These are phyloP conservation scores for Cataglyphis hispanica DNA, from an alignment of 1,140 invertebrate species.

Conservation along the genomic window DNA sequence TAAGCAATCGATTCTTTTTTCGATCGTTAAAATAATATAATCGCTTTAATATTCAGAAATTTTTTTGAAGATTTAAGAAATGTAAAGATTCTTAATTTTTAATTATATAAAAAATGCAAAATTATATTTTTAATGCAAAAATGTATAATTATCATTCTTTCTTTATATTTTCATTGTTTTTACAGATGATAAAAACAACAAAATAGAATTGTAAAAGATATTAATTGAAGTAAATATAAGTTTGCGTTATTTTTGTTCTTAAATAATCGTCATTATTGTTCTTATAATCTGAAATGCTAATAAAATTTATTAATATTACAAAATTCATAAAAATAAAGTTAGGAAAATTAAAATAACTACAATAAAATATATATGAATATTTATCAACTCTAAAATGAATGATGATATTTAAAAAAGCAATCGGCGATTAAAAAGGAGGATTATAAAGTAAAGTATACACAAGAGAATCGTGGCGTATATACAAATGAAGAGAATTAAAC, in stretches of 20 bases:
- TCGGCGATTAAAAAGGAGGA: conserved; percentile 28
- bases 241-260: not conserved
- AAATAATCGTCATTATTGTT: conserved; percentile 4
- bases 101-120: not conserved
- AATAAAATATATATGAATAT: not conserved
- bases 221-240: not conserved
- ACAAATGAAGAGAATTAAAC: conserved; percentile 41
- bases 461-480: not conserved
- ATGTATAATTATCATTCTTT: not conserved
- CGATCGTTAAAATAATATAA: not conserved
- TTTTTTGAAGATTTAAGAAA: not conserved
- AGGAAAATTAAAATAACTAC: not conserved
- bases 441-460: conserved; percentile 16
- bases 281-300: not conserved
- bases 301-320: not conserved
- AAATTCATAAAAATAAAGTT: not conserved
- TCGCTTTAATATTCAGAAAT: not conserved
- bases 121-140: not conserved
- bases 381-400: not conserved
- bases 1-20: not conserved
- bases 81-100: not conserved
- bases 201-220: not conserved
- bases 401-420: conserved; percentile 2
- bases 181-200: not conserved
- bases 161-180: not conserved